Evolutionary conservation across 64 coral and sea anemone genomes (phyloP).

Genomic region (Anthopleura sola): DNA sequence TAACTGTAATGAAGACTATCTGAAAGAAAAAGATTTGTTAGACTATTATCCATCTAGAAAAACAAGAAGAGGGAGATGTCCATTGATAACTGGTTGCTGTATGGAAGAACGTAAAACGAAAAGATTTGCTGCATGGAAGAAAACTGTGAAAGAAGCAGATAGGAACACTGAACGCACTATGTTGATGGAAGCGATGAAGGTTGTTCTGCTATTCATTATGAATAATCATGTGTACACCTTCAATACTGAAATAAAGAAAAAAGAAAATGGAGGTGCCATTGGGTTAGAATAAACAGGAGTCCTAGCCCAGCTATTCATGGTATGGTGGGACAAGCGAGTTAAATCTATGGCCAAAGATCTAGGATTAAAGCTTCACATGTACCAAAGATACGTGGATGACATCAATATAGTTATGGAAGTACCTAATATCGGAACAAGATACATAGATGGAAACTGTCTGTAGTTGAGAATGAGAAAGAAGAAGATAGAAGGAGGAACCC

Average conservation of each 20-base stretch:
- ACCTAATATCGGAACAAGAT: neutral
- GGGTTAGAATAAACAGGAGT: neutral
- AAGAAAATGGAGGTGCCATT: constrained; percentile 13
- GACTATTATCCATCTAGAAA: constrained; percentile 17
- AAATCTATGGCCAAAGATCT: no score
- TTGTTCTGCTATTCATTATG: constrained; percentile 14
- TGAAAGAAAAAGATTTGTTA: neutral
- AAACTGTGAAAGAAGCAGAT: neutral
- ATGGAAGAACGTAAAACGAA: neutral
- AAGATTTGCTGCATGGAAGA: constrained; percentile 10
- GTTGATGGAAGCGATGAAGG: constrained; percentile 14
- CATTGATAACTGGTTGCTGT: constrained; percentile 12
- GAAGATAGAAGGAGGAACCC: neutral
- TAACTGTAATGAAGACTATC: neutral
- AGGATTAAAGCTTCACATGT: no score
- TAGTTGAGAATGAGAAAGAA: no score
- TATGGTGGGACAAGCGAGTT: constrained; percentile 18
- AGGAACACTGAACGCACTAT: neutral
- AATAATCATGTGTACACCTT: constrained; percentile 64
- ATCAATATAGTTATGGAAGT: no score
- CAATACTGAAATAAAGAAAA: constrained; percentile 19
- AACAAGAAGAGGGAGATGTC: neutral
- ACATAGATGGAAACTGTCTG: no score
- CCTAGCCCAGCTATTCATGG: constrained; percentile 17
- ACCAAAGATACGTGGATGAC: no score